A percentile compares a stretch with the other conserved stretches of the same genome.
These are phyloP conservation scores for Epinephelus awoara DNA, from an alignment of 2,797 vertebrate species.

Conservation along the genomic window DNA sequence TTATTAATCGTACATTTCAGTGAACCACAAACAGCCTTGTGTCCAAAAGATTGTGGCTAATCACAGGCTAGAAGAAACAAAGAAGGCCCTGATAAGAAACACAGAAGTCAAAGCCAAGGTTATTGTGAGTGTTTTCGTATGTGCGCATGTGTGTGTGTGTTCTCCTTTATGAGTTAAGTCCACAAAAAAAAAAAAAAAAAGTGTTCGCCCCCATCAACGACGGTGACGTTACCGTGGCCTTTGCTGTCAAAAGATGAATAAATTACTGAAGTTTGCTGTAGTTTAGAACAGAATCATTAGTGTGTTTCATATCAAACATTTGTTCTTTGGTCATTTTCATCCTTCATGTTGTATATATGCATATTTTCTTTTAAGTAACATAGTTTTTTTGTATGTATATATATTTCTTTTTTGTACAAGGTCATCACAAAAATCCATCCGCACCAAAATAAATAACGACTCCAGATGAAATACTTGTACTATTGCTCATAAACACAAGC, in stretches of 20 bases:
- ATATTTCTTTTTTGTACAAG: conserved; percentile 56
- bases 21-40: conserved; percentile 57
- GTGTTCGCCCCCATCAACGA: conserved; percentile 56
- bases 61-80: conserved; percentile 60
- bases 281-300: conserved; percentile 63
- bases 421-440: conserved; percentile 67
- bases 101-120: conserved; percentile 67
- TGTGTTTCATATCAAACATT: conserved; percentile 79
- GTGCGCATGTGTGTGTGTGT: conserved; percentile 27
- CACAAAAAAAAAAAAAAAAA: conserved; percentile 44
- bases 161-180: conserved; percentile 63
- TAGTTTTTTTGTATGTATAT: conserved; percentile 35
- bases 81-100: conserved; percentile 74
- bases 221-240: conserved; percentile 74
- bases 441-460: conserved; percentile 83
- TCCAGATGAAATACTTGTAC: conserved; percentile 78
- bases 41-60: conserved; percentile 45
- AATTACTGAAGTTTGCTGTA: conserved; percentile 65
- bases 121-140: conserved; percentile 51
- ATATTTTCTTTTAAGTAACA: conserved; percentile 79
- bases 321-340: conserved; percentile 89
- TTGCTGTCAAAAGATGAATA: conserved; percentile 69
- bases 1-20: conserved; percentile 61
- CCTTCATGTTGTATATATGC: conserved; percentile 82
- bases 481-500: conserved; percentile 80